A percentile compares a stretch with the other conserved stretches of the same genome.
Conservation (phyloP, 2,113 vertebrate genomes). For the Aphyosemion australe region DNA sequence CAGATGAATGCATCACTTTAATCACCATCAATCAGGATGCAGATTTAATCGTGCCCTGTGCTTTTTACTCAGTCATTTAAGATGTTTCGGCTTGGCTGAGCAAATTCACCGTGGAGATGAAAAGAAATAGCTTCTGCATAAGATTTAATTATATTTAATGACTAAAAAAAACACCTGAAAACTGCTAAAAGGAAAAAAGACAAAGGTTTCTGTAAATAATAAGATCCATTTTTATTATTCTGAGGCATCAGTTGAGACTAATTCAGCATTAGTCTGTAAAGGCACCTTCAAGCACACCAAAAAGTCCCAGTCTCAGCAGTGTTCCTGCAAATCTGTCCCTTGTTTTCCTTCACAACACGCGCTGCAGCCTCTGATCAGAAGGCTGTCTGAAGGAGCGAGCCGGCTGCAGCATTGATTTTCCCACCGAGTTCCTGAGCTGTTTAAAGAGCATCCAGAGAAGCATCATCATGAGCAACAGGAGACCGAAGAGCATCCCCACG, state of each 20-base stretch:
- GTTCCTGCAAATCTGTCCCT: constrained; percentile 27
- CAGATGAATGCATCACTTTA: constrained; percentile 53
- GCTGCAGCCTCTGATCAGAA: constrained; percentile 69
- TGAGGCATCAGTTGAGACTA: constrained; percentile 30
- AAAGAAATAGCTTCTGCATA: constrained; percentile 23
- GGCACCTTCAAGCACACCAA: constrained; percentile 37
- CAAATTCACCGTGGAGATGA: constrained; percentile 19
- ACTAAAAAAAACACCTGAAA: constrained; percentile 5
- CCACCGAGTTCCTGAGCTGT: constrained; percentile 88
- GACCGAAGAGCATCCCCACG: constrained; percentile 83
- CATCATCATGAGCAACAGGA: constrained; percentile 84
- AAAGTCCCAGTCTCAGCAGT: constrained; percentile 32
- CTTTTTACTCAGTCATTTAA: constrained; percentile 28
- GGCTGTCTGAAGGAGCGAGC: constrained; percentile 79
- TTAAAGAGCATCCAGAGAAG: constrained; percentile 88
- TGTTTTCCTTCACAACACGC: constrained; percentile 63
- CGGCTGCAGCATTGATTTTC: constrained; percentile 68
- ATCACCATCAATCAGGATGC: constrained; percentile 60
- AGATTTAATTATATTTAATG: constrained; percentile 23
- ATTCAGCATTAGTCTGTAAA: constrained; percentile 46
- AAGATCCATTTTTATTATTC: constrained; percentile 34
- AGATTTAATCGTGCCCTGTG: constrained; percentile 57
- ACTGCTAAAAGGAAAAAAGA: constrained; percentile 28
- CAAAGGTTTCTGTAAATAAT: constrained; percentile 9
- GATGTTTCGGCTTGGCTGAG: constrained; percentile 22